Evolutionary conservation across 2,888 invertebrate genomes (phyloP).

Genomic region (Netelia virgata): DNA sequence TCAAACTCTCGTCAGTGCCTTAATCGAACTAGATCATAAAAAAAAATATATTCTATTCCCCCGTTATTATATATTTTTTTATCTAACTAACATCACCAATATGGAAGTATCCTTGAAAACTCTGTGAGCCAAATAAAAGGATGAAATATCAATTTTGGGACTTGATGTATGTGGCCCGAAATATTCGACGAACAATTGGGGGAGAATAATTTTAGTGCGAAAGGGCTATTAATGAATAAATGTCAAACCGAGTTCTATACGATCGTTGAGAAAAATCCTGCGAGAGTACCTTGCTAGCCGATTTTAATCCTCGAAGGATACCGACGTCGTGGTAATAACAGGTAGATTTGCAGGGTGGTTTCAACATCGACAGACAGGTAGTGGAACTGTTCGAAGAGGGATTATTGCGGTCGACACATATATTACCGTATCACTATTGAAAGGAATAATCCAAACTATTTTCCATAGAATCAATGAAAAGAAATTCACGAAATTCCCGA

Average conservation of each 20-base stretch:
- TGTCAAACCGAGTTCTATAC: neutral
- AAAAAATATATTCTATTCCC: no score
- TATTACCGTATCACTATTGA: neutral
- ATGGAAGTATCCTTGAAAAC: neutral
- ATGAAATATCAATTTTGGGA: neutral
- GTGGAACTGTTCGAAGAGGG: neutral
- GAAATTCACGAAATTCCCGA: neutral
- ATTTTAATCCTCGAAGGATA: constrained; percentile 23
- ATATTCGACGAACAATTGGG: neutral
- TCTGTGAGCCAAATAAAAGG: neutral
- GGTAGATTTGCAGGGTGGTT: constrained; percentile 39
- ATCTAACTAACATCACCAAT: neutral
- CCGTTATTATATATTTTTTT: neutral
- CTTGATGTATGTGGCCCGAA: neutral
- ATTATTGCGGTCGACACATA: neutral
- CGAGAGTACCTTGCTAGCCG: constrained; percentile 8
- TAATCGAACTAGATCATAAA: no score
- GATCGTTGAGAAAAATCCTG: neutral
- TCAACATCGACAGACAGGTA: constrained; percentile 28
- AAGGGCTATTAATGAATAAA: neutral
- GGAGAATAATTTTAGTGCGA: neutral
- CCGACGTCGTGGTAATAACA: constrained; percentile 24
- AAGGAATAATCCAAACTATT: constrained; percentile 11
- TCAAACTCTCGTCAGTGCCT: neutral
- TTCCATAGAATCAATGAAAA: no score